Evolutionary conservation across 2,797 vertebrate species (phyloP).

Genomic region (Gephyroberyx darwinii): DNA sequence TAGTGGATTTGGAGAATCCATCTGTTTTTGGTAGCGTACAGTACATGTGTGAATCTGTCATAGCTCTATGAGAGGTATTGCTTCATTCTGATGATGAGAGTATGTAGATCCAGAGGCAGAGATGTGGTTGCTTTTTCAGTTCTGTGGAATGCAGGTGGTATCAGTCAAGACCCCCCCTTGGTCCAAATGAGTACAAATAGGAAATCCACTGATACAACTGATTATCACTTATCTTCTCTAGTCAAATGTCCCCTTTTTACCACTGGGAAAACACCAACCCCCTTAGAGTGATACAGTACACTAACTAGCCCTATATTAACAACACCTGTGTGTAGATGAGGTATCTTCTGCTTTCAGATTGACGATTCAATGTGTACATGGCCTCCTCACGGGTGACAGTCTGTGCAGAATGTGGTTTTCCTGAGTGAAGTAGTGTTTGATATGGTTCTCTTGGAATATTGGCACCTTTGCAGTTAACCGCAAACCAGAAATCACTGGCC

Average conservation of each 20-base stretch:
- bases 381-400: conserved; percentile 34
- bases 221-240: conserved; percentile 68
- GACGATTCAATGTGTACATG: conserved; percentile 19
- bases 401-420: conserved; percentile 47
- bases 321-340: conserved; percentile 28
- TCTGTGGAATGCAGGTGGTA: conserved; percentile 56
- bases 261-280: conserved; percentile 33
- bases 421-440: conserved; percentile 55
- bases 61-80: background rate
- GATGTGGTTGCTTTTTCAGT: conserved; percentile 25
- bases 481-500: conserved; percentile 75
- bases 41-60: conserved; percentile 1
- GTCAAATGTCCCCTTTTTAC: conserved; percentile 59
- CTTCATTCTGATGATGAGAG: background rate
- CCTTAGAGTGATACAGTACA: conserved; percentile 50
- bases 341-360: conserved; percentile 44
- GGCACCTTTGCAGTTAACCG: conserved; percentile 14
- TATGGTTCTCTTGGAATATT: conserved; percentile 34
- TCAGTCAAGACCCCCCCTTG: conserved; percentile 45
- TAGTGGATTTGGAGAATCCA: conserved; percentile 38
- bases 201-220: conserved; percentile 63
- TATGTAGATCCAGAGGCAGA: conserved; percentile 7
- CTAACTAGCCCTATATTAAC: conserved; percentile 55
- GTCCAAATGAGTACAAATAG: conserved; percentile 57
- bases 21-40: conserved; percentile 39